Percentiles rank a stretch among this genome's conserved stretches.
Conservation (phyloP, 2,113 vertebrate genomes). For the Hippocampus barbouri region DNA sequence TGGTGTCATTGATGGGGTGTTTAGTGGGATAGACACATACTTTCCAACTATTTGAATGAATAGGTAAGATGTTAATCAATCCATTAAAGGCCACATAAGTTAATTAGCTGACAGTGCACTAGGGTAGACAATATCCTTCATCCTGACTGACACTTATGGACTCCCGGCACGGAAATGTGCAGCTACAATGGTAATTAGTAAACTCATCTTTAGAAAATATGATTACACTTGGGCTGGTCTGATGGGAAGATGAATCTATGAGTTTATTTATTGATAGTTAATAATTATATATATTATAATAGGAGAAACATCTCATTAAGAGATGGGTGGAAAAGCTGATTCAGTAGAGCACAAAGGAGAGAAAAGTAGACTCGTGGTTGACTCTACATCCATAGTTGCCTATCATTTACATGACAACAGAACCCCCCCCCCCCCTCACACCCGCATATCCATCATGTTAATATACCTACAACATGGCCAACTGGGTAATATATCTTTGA, state of each 20-base stretch:
- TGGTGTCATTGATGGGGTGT: conserved; percentile 59
- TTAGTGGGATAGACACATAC: conserved; percentile 42
- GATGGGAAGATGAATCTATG: neutral
- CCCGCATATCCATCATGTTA: conserved; percentile 71
- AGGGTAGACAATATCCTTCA: conserved; percentile 17
- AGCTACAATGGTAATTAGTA: neutral
- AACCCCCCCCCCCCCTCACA: conserved; percentile 42
- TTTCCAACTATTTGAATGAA: conserved; percentile 49
- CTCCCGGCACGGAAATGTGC: conserved; percentile 12
- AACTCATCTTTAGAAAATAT: neutral
- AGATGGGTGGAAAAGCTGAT: conserved; percentile 15
- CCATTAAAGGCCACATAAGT: conserved; percentile 55
- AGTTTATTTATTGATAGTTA: neutral
- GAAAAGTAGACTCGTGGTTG: conserved; percentile 51
- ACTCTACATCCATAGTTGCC: conserved; percentile 63
- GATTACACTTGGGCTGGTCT: conserved; percentile 27
- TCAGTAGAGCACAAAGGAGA: conserved; percentile 6
- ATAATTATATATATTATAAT: neutral
- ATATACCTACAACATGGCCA: conserved; percentile 64
- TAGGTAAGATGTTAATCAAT: conserved; percentile 47
- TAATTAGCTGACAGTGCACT: conserved; percentile 42
- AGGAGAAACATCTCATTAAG: conserved; percentile 4
- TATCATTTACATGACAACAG: conserved; percentile 44
- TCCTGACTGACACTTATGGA: conserved; percentile 17
- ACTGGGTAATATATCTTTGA: conserved; percentile 70